Base-by-base conservation (phyloP, 2,797 vertebrate species). In the Sparus aurata region DNA sequence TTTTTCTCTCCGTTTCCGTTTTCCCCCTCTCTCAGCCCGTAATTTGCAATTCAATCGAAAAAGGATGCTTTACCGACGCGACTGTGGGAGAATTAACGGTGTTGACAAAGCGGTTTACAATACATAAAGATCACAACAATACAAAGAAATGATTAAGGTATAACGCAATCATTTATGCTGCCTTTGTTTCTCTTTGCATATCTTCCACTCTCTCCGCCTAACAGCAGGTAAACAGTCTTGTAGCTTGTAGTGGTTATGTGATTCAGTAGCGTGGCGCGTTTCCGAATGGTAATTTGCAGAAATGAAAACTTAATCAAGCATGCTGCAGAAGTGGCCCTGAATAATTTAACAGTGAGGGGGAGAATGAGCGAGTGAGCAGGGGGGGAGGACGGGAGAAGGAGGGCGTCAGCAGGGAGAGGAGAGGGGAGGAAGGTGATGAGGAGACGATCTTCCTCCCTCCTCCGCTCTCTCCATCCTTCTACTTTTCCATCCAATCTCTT, bases 271-370 rank as follows among this genome's bases (percentile, higher is more conserved):
- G 88, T 82, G 85, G 92, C 89, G 94, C 92, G 88, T 93, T 93
- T 94, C 93, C 91, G 91, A 91, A 87, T 94, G 94, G 90, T 96
- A 96, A 96, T 97, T 96, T 96, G 95, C 94, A 95, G 95, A 97
- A 97, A 97, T 97, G 96, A 97, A 98, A 97, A 95, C 95, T 96
- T 97, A 97, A 97, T 97, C 96, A 97, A 96, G 95, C 93, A 85
- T 95, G 92, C 88, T 95, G 94, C 90, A 93, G 95, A 94, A 94
- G 92, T 94, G 94, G 92, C 94, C 93, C 93, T 96, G 95, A 96
- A 96, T 97, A 96, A 97, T 97, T 96, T 95, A 97, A 91, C 91
- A 95, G 93, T 47, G 82, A 70, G 79, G 86, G 85, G 77, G 77
- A 77, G 80, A 69, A 65, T 54, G 86, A 80, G 86, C 20, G 60